phyloP scores from a whole-genome alignment of 2,888 invertebrate genomes.

The Chrysopilus asiliformis region DNA sequence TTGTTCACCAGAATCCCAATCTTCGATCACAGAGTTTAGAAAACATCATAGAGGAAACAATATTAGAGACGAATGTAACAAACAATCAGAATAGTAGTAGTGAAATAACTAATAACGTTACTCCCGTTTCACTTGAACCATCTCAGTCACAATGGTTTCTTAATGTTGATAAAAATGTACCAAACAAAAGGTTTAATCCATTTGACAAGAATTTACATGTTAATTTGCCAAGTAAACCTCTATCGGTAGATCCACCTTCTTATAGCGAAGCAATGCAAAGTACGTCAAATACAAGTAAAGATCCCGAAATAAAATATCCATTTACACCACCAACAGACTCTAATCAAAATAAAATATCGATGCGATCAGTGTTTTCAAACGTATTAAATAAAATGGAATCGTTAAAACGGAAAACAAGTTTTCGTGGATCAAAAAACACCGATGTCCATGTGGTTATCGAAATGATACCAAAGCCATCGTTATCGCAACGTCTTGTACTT shows the following conservation, averaged over 20 bases:
- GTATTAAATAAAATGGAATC: constrained; percentile 29
- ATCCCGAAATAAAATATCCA: constrained; percentile 4
- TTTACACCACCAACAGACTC: constrained; percentile 2
- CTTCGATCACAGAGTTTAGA: constrained; percentile 28
- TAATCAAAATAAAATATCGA: constrained; percentile 8
- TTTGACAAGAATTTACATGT: constrained; percentile 2
- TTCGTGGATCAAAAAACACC: constrained; percentile 21
- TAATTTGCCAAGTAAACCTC: background rate
- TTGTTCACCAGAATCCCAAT: constrained; percentile 31
- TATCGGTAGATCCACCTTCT: constrained; percentile 29
- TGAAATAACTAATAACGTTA: background rate
- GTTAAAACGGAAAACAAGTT: constrained; percentile 30
- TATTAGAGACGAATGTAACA: constrained; percentile 6
- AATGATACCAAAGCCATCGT: constrained; percentile 32
- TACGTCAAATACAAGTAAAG: constrained; percentile 1
- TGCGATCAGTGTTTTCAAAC: constrained; percentile 25
- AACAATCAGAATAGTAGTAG: background rate
- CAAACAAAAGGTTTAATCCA: constrained; percentile 7
- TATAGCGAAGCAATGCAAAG: constrained; percentile 30
- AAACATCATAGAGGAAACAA: constrained; percentile 23
- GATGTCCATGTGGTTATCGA: constrained; percentile 29
- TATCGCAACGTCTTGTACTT: constrained; percentile 30
- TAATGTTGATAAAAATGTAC: constrained; percentile 1
- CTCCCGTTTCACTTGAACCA: background rate
- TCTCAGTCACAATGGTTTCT: constrained; percentile 31